Percentiles rank a stretch among this genome's conserved stretches.
These are phyloP conservation scores for Rhadina sibilatrix DNA, from an alignment of 2,113 vertebrate species.

Conservation along the genomic window DNA sequence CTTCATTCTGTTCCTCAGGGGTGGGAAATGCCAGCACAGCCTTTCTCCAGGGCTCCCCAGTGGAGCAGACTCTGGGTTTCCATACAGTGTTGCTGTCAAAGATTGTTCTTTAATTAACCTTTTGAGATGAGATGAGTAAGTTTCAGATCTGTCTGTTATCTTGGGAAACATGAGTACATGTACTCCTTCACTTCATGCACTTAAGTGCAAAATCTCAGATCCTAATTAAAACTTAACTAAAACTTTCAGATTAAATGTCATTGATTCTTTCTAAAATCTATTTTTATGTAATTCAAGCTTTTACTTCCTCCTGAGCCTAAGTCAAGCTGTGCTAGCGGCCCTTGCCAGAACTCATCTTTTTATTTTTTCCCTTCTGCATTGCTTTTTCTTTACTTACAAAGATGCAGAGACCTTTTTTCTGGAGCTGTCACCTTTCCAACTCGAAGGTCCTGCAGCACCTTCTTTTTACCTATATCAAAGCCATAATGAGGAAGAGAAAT, in stretches of 20 bases:
- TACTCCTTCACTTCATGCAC: constrained; percentile 23
- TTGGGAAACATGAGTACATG: constrained; percentile 4
- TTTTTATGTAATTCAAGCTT: constrained; percentile 41
- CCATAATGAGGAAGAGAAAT: not conserved
- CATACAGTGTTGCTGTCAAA: not conserved
- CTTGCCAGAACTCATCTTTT: not conserved
- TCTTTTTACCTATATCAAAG: not conserved
- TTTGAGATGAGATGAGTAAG: constrained; percentile 31
- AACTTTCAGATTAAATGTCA: constrained; percentile 60
- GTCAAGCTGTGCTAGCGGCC: constrained; percentile 33
- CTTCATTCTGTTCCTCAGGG: not conserved
- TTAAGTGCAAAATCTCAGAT: constrained; percentile 16
- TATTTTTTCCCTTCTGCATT: not conserved
- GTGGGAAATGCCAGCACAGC: not conserved
- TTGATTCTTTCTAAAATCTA: constrained; percentile 56
- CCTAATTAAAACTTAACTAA: constrained; percentile 62
- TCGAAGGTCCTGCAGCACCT: not conserved
- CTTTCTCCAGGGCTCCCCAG: not conserved
- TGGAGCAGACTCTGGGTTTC: not conserved
- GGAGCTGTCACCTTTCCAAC: not conserved
- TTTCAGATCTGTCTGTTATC: constrained; percentile 52
- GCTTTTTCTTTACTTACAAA: not conserved
- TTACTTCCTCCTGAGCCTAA: constrained; percentile 19
- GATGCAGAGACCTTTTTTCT: not conserved
- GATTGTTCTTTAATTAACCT: constrained; percentile 58